These are phyloP conservation scores for Oryzias javanicus DNA, from an alignment of 2,113 vertebrate genomes.

Conservation along the genomic window DNA sequence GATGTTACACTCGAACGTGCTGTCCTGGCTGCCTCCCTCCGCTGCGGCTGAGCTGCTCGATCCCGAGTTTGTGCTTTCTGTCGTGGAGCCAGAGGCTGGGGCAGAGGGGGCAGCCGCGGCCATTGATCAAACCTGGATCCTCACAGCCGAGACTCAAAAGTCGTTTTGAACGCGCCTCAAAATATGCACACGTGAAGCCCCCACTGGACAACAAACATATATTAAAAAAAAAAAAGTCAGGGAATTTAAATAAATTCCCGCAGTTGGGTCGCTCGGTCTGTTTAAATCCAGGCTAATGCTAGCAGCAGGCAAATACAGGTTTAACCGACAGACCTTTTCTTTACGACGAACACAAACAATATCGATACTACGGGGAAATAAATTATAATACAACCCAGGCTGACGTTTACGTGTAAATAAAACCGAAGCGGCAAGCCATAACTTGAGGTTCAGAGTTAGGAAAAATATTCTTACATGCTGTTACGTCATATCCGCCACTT, in stretches of 20 bases:
- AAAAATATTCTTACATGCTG: conserved; percentile 11
- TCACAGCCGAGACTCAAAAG: neutral
- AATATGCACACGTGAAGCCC: conserved; percentile 7
- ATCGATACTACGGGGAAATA: neutral
- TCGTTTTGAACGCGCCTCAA: conserved; percentile 21
- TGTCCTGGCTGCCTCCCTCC: conserved; percentile 86
- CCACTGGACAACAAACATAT: neutral
- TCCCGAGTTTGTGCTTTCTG: conserved; percentile 76
- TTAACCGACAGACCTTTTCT: neutral
- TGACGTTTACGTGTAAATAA: too few species aligned
- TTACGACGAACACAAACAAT: neutral
- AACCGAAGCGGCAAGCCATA: neutral
- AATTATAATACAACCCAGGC: neutral
- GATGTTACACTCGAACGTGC: conserved; percentile 98
- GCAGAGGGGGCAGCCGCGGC: conserved; percentile 86
- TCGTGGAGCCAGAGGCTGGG: conserved; percentile 74
- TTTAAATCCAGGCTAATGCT: conserved; percentile 24
- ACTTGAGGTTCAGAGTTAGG: conserved; percentile 7
- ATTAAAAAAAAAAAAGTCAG: neutral
- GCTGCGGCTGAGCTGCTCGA: conserved; percentile 80
- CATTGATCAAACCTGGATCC: conserved; percentile 71
- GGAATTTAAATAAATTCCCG: neutral
- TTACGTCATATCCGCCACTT: conserved; percentile 40
- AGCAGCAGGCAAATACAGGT: conserved; percentile 17
- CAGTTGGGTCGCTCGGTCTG: neutral